Base-by-base conservation (phyloP, 2,797 vertebrate genomes). In the Gadopsis bispinosus region DNA sequence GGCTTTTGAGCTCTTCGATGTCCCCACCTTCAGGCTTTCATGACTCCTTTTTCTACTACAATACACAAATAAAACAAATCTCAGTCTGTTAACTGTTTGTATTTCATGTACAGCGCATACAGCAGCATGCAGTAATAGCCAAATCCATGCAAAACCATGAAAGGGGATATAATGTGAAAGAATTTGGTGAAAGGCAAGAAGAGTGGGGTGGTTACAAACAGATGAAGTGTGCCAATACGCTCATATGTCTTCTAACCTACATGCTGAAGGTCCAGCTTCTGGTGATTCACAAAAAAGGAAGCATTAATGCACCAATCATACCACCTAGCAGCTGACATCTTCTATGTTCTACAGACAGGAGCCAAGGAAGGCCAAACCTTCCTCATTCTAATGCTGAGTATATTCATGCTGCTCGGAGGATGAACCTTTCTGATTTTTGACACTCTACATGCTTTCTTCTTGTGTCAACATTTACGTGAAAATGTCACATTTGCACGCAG, bases 1-100 rank as follows among this genome's bases (percentile, higher is more conserved):
- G 50, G 50, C 8, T 67, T 51, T 41, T 54, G 37, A 43, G 65
- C 35, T 68, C 9, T 68, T 68, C 55, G 16, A 55, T 55, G 51
- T 68, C 35, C 33, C 33, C 37, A 41, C 43, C 35, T 4, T n/a
- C 62, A 20, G 12, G 35, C 45, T 29, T 53, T 54, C 13, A 19
- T 55, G 12, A 51, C 11, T n/a, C 63, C 3, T 43, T 67, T 66
- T 10, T 35, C 37, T 35, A 55, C 51, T 12, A 12, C 19, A 17
- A 26, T 54, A 19, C n/a, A 26, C 13, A 54, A 6, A n/a, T 19
- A 7, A 37, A 67, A 39, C 33, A 17, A 39, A 53, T n/a, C 47
- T 51, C 19, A 14, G 31, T 4, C 19, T 48, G 26, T 64, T 33
- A 47, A 48, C 39, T 22, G 39, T 16, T 45, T 51, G 45, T 51